Base-by-base conservation (phyloP, 2,797 vertebrate genomes). In the Crypturellus tataupa region DNA sequence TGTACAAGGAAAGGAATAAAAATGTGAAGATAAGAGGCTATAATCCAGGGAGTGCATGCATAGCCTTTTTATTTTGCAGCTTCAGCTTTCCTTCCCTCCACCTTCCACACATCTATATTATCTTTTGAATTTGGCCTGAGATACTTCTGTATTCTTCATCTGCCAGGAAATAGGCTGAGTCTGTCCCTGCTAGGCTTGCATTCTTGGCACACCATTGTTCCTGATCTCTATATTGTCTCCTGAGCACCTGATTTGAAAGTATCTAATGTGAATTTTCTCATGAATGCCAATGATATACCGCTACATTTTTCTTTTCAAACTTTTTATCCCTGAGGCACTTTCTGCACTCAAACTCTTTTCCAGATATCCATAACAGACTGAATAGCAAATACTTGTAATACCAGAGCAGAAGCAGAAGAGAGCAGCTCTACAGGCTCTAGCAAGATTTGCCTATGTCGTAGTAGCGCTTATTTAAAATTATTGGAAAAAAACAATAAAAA, bases 231-330 rank as follows among this genome's bases (percentile, higher is more conserved):
- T 79, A 56, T 91, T 96, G 94, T 97, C 96, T 97, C 96, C 95
- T 35, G 88, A 97, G 96, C 90, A 96, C 89, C 92, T 95, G 95
- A 91, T 96, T 93, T 94, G 80, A 91, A 97, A 96, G 94, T 90
- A 93, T 69, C 88, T 96, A 95, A 97, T 92, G 90, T 64, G 95
- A 96, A 90, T 97, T 97, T 97, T 87, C 97, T 97, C 97, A 97
- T 97, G 97, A 98, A 98, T 97, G 95, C 77, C 96, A 96, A 96
- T 98, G 96, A 97, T 83, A 93, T 68, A 95, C 73, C 13, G 93
- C 80, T 82, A 89, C 93, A 95, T 97, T 97, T 97, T 97, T 94
- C 93, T 96, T 97, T 93, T 89, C 81, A 6, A 96, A 97, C 94
- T 95, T 97, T 96, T 90, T 86, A 89, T 97, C 96, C 97, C 95